Evolutionary conservation across 2,797 vertebrate genomes (phyloP), one percentile per base, ranked within the genome.

Genomic region (Liparis tanakae): DNA sequence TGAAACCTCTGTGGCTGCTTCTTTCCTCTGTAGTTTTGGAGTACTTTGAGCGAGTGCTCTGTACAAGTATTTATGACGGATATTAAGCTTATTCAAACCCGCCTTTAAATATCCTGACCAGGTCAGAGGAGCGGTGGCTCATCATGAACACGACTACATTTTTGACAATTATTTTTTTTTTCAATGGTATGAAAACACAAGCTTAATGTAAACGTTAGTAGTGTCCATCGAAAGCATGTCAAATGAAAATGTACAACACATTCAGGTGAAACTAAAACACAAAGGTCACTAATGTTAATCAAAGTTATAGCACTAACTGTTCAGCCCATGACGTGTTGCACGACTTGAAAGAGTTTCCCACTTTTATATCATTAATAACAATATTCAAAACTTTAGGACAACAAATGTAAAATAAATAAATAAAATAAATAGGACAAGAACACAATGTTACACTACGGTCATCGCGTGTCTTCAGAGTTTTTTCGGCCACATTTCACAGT

Each of bases 201-300:
- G 58, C n/a, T 46, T n/a, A 33, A 17, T 10, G 22, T 12, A 41
- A 50, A 66, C 9, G 5, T 61, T 22, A 57, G 3, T 7, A 2
- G 50, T 34, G 53, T 76, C 57, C 15, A 43, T 67, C 15, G 61
- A 65, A 67, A 53, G 17, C 48, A 46, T 34, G 51, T 61, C 37
- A 71, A 71, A 69, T 14, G 5, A 69, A 44, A 58, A 60, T 34
- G 15, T 30, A 74, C 44, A 51, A 44, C 50, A 65, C n/a, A 66
- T 30, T 13, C 58, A 63, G 37, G 43, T 67, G 51, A 72, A 84
- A 76, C 57, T 67, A 46, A 60, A 25, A 81, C 70, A 75, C 64
- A 60, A 57, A 46, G 36, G 75, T 64, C 30, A 67, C 22, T 1
- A 50, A 62, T 10, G 7, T 61, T 58, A n/a, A 41, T 1, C 22